Base-by-base conservation (phyloP, 1,140 invertebrate species). In the Orius insidiosus region DNA sequence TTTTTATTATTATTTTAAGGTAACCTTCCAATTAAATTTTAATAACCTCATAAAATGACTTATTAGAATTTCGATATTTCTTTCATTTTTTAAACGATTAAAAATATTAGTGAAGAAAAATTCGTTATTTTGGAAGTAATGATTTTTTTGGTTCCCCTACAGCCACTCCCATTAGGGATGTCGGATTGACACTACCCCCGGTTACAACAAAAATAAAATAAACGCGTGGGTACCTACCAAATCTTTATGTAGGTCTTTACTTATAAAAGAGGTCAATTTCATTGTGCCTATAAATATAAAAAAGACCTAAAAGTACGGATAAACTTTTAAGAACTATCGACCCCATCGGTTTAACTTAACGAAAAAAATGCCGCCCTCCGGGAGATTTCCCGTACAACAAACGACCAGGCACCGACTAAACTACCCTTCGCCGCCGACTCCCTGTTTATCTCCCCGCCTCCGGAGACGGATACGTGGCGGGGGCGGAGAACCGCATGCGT, bases 221-320 rank as follows among this genome's bases (percentile, higher is more conserved):
- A n/a, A n/a, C n/a, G n/a, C n/a, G n/a, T 36, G n/a, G 14, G 3
- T n/a, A 69, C 77, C 78, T 66, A 95, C 92, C 78, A 96, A 76
- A 70, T 96, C 90, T 72, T 89, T 92, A 64, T 96, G 89, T 44
- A 96, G 74, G 63, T 96, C 90, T 68, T 86, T 86, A 57, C 85
- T 94, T 47, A 96, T 77, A 52, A 80, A 73, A 50, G 87, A 86
- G 48, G 88, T 85, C 42, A 95, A 66, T 70, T 95, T 95, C 56
- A 94, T 80, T 14, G 80, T 80, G 38, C 90, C 90, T 48, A 94
- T 83, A 62, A 95, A 93, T 55, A 96, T 76, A 63, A 96, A 96
- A 68, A 96, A 96, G 70, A 43, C 92, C 92, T 54, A 95, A 66
- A 24, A 94, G 74, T 50, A 96, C 66, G 8, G 89, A 93, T 46